Evolutionary conservation across 1,140 invertebrate species (phyloP).

Genomic region (Nixonia krombeini): DNA sequence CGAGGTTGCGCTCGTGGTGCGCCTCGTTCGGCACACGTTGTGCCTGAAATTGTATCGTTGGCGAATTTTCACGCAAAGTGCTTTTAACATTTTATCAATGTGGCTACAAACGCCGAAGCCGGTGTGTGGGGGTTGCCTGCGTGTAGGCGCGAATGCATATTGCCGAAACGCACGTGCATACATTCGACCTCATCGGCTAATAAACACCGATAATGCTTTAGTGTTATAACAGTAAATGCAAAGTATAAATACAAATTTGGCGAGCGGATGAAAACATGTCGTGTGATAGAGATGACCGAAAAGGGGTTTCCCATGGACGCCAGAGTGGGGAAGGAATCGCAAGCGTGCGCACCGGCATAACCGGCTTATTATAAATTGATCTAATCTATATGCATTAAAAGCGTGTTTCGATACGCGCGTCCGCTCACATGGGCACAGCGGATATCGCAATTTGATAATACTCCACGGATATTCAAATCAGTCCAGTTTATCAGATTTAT

Average conservation of each 20-base stretch:
- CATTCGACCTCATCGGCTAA: constrained; percentile 53
- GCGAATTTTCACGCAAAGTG: constrained; percentile 48
- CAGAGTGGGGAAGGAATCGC: constrained; percentile 6
- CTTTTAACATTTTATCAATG: constrained; percentile 61
- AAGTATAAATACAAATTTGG: constrained; percentile 71
- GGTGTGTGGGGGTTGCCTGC: background rate
- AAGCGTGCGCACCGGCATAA: constrained; percentile 48
- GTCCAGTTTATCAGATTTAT: constrained; percentile 67
- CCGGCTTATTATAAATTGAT: constrained; percentile 71
- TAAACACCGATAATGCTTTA: constrained; percentile 66
- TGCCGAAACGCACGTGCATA: constrained; percentile 41
- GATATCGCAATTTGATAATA: constrained; percentile 70
- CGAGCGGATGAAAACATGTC: constrained; percentile 34
- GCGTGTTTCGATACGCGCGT: constrained; percentile 60
- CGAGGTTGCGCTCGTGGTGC: constrained; percentile 27
- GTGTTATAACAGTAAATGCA: constrained; percentile 63
- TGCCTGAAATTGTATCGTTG: constrained; percentile 48
- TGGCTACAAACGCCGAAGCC: constrained; percentile 31
- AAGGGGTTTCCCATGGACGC: constrained; percentile 28
- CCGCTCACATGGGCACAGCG: constrained; percentile 46
- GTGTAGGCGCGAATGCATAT: constrained; percentile 20
- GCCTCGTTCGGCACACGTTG: constrained; percentile 39
- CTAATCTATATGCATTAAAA: constrained; percentile 71
- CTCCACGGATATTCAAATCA: constrained; percentile 67
- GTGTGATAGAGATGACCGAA: constrained; percentile 36